phyloP scores from a whole-genome alignment of 2,113 vertebrate species.

The Halichoeres trimaculatus region DNA sequence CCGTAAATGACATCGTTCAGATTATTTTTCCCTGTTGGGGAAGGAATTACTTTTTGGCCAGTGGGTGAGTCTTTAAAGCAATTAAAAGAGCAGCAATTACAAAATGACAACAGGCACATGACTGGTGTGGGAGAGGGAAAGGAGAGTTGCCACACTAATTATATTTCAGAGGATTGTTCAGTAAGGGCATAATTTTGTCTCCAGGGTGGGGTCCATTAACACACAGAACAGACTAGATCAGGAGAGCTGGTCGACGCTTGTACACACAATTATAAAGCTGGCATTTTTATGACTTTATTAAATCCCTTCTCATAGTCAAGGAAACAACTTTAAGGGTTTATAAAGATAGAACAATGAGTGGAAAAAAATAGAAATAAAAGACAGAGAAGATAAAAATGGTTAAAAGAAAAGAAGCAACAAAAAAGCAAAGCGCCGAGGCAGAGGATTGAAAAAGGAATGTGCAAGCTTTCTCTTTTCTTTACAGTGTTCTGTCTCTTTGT shows the following conservation, averaged over 20 bases:
- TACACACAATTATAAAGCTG: slow-evolving; percentile 17
- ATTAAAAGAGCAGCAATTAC: slow-evolving; percentile 44
- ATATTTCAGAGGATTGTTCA: slow-evolving; percentile 2
- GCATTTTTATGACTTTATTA: slow-evolving; percentile 18
- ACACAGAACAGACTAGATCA: neutral
- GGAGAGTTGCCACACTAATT: neutral
- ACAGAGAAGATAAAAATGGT: slow-evolving; percentile 35
- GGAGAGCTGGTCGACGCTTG: neutral
- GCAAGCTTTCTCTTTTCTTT: slow-evolving; percentile 71
- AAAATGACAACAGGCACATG: slow-evolving; percentile 19
- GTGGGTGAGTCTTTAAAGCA: slow-evolving; percentile 52
- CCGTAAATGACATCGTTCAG: slow-evolving; percentile 39
- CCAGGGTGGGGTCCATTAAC: neutral
- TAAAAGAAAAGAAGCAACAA: slow-evolving; percentile 49
- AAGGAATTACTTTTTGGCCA: slow-evolving; percentile 32
- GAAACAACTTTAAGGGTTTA: slow-evolving; percentile 22
- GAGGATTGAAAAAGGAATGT: slow-evolving; percentile 67
- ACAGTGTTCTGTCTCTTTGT: slow-evolving; percentile 80
- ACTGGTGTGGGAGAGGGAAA: neutral
- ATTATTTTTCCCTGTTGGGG: slow-evolving; percentile 43
- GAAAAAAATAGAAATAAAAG: slow-evolving; percentile 11
- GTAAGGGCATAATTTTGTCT: neutral
- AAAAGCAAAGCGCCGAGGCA: slow-evolving; percentile 62
- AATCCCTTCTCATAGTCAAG: slow-evolving; percentile 27
- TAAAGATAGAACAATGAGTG: slow-evolving; percentile 11